These are phyloP conservation scores for Peromyscus nudipes DNA, from an alignment of 2,797 vertebrate species.

Conservation along the genomic window DNA sequence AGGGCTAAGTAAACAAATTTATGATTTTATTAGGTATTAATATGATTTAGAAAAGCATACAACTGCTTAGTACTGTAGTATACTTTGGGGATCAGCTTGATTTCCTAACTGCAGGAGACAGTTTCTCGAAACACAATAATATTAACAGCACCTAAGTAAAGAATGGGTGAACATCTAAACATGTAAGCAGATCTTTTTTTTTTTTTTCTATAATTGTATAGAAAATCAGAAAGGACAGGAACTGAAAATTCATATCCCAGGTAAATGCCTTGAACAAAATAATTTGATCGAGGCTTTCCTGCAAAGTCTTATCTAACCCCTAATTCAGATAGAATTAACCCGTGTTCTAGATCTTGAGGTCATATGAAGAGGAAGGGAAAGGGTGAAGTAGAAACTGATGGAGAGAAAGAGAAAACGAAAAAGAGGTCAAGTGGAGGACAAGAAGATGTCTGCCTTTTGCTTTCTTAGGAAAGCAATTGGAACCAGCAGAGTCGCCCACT, in stretches of 20 bases:
- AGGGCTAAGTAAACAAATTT: constrained; percentile 75
- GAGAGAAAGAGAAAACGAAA: background rate
- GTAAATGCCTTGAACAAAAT: background rate
- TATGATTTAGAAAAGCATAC: constrained; percentile 54
- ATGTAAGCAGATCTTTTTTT: no score
- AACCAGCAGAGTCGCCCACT: background rate
- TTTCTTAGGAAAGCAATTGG: background rate
- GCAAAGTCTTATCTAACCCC: no score
- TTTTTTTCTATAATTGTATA: no score
- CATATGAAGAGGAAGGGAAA: background rate
- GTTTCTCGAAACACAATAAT: background rate
- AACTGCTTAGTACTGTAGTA: background rate
- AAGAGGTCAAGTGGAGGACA: background rate
- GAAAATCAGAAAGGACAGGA: no score
- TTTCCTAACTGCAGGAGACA: background rate
- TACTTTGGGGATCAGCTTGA: background rate
- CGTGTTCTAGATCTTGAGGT: background rate
- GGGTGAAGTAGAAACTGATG: background rate
- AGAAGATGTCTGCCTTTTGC: background rate
- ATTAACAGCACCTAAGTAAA: background rate
- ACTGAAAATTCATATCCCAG: background rate
- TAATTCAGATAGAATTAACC: background rate
- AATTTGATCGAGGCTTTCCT: background rate
- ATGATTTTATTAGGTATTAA: constrained; percentile 57
- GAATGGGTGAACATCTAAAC: background rate